phyloP scores from a whole-genome alignment of 2,888 invertebrate species.

The Alitta virens region DNA sequence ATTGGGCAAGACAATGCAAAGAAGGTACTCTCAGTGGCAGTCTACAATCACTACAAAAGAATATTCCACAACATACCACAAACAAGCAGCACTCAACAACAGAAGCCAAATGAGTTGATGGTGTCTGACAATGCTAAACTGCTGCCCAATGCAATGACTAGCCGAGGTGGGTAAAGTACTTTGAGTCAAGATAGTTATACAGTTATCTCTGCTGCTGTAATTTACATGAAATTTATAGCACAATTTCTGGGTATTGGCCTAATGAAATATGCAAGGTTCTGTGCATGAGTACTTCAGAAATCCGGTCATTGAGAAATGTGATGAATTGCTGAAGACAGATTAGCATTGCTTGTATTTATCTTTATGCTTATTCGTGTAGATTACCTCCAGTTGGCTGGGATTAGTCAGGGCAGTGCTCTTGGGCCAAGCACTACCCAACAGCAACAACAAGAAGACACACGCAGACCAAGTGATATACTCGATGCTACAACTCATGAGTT shows the following conservation, averaged over 20 bases:
- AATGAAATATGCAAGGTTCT: too few relatives aligned
- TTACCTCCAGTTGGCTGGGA: conserved; percentile 80
- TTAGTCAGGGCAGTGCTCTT: conserved; percentile 69
- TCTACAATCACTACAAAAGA: conserved; percentile 98
- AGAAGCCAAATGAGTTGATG: conserved; percentile 15
- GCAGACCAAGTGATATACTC: conserved; percentile 33
- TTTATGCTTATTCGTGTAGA: too few relatives aligned
- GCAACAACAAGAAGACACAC: conserved; percentile 33
- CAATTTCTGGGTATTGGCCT: too few relatives aligned
- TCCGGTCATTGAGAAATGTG: too few relatives aligned
- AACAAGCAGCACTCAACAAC: background rate
- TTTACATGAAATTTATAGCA: too few relatives aligned
- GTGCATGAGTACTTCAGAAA: too few relatives aligned
- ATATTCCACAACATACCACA: conserved; percentile 82
- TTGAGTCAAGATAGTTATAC: too few relatives aligned
- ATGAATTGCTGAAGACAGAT: too few relatives aligned
- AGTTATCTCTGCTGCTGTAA: too few relatives aligned
- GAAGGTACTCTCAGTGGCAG: conserved; percentile 94
- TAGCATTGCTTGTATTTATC: too few relatives aligned
- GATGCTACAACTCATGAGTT: conserved; percentile 41
- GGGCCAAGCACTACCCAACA: conserved; percentile 51
- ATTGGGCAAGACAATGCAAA: conserved; percentile 97
- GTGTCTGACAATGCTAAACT: conserved; percentile 13
- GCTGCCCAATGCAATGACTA: conserved; percentile 24
- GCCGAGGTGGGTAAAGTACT: conserved; percentile 22